Conservation (phyloP, 2,113 vertebrate species). For the Rhynchomys soricoides region DNA sequence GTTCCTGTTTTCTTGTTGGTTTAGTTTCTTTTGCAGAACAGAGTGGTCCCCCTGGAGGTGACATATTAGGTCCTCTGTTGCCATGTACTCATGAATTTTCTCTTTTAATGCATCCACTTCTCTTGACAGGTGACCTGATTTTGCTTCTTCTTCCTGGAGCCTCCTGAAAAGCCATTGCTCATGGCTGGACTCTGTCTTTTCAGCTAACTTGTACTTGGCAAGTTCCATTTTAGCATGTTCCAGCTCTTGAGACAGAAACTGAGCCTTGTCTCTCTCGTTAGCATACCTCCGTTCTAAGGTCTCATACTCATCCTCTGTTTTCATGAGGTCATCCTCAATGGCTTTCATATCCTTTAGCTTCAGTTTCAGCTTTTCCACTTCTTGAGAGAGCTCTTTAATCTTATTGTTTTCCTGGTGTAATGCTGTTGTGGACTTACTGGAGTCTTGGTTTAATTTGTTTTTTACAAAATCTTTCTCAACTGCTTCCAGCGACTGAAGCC, state of each 20-base stretch:
- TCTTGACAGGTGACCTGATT: conserved; percentile 93
- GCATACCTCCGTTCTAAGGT: conserved; percentile 92
- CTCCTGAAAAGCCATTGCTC: conserved; percentile 94
- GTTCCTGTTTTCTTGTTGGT: conserved; percentile 96
- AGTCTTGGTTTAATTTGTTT: conserved; percentile 93
- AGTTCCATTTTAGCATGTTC: conserved; percentile 93
- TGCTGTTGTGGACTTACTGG: conserved; percentile 86
- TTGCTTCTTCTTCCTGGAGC: conserved; percentile 95
- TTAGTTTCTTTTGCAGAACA: conserved; percentile 93
- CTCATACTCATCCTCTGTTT: conserved; percentile 94
- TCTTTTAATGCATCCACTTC: conserved; percentile 96
- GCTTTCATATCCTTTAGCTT: conserved; percentile 96
- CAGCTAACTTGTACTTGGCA: conserved; percentile 93
- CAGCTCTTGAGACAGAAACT: conserved; percentile 92
- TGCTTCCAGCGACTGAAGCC: conserved; percentile 94
- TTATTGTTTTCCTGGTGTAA: conserved; percentile 97
- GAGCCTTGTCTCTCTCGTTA: conserved; percentile 92
- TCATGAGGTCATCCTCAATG: conserved; percentile 94
- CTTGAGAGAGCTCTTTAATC: conserved; percentile 96
- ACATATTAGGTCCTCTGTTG: conserved; percentile 93
- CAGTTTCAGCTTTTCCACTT: conserved; percentile 93
- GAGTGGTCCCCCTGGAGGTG: conserved; percentile 93
- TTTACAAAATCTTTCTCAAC: conserved; percentile 93
- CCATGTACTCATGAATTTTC: conserved; percentile 96
- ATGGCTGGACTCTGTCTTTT: conserved; percentile 94